These are phyloP conservation scores for Columba guinea DNA, from an alignment of 2,797 vertebrate genomes.

Conservation along the genomic window DNA sequence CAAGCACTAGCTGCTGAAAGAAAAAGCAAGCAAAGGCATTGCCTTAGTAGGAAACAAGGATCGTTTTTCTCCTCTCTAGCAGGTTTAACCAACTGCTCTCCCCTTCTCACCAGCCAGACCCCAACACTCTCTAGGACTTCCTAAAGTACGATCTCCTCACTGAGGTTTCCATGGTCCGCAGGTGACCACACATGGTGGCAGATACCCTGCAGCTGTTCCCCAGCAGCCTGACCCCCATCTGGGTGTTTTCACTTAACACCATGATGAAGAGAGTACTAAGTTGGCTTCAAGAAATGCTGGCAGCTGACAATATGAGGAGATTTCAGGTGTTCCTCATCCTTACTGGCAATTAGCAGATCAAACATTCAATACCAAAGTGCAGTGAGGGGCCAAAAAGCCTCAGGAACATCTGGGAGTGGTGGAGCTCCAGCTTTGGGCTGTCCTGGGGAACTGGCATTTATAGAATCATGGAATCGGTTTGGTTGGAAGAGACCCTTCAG, in stretches of 20 bases:
- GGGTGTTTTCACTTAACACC: background rate
- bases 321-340: background rate
- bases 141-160: background rate
- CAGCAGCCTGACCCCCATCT: background rate
- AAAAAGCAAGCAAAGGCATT: accelerated
- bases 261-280: background rate
- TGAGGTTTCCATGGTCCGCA: accelerated
- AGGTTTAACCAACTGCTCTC: accelerated
- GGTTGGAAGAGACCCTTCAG: too few relatives aligned
- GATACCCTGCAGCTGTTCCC: background rate
- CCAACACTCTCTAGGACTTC: accelerated
- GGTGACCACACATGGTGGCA: accelerated
- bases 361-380: background rate
- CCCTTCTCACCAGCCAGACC: background rate
- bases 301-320: background rate
- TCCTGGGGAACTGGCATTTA: background rate
- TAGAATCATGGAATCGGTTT: too few relatives aligned
- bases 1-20: background rate
- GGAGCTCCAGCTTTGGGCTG: background rate
- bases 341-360: background rate
- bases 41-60: background rate
- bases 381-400: background rate
- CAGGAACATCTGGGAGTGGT: background rate
- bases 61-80: background rate
- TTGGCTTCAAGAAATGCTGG: background rate